Base-by-base conservation (phyloP, 2,797 vertebrate genomes). In the Sternarchorhynchus goeldii region DNA sequence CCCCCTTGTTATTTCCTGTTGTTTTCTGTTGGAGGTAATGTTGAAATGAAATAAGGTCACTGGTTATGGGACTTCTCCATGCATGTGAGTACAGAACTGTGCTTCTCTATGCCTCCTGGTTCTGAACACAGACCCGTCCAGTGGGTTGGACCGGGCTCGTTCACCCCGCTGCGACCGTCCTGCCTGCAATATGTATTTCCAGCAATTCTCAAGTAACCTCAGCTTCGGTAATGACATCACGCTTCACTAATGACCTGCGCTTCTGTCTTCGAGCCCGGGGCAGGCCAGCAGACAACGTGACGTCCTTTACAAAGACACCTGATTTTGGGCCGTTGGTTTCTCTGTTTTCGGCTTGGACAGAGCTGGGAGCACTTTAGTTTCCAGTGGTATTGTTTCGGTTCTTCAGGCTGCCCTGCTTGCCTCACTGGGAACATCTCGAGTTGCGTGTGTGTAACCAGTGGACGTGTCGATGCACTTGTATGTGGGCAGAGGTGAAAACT, bases 371-470 rank as follows among this genome's bases (percentile, higher is more conserved):
- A 70, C 65, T 32, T 20, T 79, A 50, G 71, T 62, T 36, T 62
- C 29, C 25, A 20, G 25, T 20, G 7, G 6, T 73, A 34, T 32
- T 53, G 20, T 64, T 77, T 63, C 55, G 12, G 77, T 86, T 87
- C 50, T 62, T 34, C 76, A 55, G 85, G 88, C 85, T 82, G 81
- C 84, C 91, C 89, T 90, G 87, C 83, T 89, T 92, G 93, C 91
- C 92, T 93, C 93, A 92, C 85, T 86, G 87, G 34, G 81, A 90
- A 84, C 85, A 85, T 45, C 21, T 63, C 18, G 58, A 66, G 7
- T 59, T 21, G 12, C 3, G 41, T 29, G 14, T 53, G 16, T 17
- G 66, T 14, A 41, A 66, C n/a, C 18, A 3, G 21, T 41, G 36
- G 34, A 67, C 4, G 45, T 50, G 57, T 77, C 39, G 53, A 25